These are phyloP conservation scores for Brenthis daphne DNA, from an alignment of 2,888 invertebrate genomes.

Conservation along the genomic window DNA sequence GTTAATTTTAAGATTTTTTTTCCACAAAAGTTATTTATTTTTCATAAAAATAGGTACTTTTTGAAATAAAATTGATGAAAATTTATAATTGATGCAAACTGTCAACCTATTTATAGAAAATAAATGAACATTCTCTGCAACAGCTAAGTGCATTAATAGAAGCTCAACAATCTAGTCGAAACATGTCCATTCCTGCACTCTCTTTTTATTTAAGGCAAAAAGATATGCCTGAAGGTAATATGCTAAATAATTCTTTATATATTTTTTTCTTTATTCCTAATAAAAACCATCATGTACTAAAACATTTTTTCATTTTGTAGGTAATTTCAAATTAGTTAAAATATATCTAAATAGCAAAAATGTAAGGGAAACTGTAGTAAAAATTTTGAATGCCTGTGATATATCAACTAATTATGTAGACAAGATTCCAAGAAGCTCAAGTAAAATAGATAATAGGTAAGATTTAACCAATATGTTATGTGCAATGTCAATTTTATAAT, in stretches of 20 bases:
- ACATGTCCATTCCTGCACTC: conserved; percentile 83
- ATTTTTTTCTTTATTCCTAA: too few species aligned
- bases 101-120: conserved; percentile 81
- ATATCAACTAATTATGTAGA: conserved; percentile 94
- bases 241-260: background rate
- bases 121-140: conserved; percentile 95
- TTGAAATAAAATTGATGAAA: too few species aligned
- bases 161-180: conserved; percentile 85
- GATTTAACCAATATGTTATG: conserved; percentile 3
- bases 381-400: conserved; percentile 90
- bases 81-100: conserved; percentile 21
- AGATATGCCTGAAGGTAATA: conserved; percentile 79
- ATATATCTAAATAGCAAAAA: conserved; percentile 86
- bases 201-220: conserved; percentile 90
- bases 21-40: background rate
- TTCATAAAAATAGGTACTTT: too few species aligned
- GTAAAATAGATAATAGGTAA: conserved; percentile 56
- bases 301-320: conserved; percentile 60
- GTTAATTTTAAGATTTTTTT: background rate
- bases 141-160: conserved; percentile 93
- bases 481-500: background rate
- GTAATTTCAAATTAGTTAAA: conserved; percentile 87
- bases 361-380: conserved; percentile 87
- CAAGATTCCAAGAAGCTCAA: conserved; percentile 80
- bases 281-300: background rate